These are phyloP conservation scores for Spicauda simplicius DNA, from an alignment of 2,888 invertebrate species.

Conservation along the genomic window DNA sequence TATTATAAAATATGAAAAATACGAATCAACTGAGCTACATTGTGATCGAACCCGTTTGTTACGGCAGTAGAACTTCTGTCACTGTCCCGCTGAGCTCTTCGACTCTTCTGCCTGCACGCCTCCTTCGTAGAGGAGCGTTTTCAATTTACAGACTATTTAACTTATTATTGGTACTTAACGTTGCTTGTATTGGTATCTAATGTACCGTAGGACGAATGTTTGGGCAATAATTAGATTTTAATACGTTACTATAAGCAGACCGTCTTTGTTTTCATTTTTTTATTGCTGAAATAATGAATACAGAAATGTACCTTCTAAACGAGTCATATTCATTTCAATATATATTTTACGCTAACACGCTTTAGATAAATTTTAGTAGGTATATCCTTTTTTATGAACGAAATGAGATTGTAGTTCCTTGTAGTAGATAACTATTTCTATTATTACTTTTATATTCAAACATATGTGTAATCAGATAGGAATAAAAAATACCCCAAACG, in stretches of 20 bases:
- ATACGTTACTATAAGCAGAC: constrained; percentile 25
- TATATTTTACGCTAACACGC: background rate
- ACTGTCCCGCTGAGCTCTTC: constrained; percentile 60
- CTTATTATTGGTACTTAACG: constrained; percentile 5
- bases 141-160: constrained; percentile 12
- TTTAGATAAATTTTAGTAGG: background rate
- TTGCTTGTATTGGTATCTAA: constrained; percentile 32
- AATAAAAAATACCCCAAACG: background rate
- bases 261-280: background rate
- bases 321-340: background rate
- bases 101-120: constrained; percentile 51
- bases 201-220: constrained; percentile 34
- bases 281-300: background rate
- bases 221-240: constrained; percentile 39
- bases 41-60: constrained; percentile 76
- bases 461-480: background rate
- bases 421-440: background rate
- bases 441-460: background rate
- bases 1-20: constrained; percentile 65
- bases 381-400: background rate
- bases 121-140: constrained; percentile 53
- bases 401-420: background rate
- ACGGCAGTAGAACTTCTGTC: constrained; percentile 48
- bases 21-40: constrained; percentile 83
- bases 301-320: background rate